Conservation (phyloP, 2,888 invertebrate genomes). For the Apomyelois bistriatella region DNA sequence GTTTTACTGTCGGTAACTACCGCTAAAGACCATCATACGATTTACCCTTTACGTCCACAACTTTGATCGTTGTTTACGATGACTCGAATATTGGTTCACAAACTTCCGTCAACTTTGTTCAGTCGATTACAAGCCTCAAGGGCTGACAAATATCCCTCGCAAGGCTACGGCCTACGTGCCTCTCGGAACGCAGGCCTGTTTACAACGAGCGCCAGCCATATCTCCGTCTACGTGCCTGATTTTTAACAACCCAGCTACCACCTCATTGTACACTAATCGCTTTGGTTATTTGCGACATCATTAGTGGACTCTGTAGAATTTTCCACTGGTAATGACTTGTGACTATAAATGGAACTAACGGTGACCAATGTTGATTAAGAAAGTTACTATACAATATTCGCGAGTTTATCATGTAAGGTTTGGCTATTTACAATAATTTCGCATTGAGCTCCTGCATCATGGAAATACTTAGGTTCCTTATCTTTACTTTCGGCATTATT, state of each 20-base stretch:
- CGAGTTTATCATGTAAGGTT: no score
- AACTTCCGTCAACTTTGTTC: not conserved
- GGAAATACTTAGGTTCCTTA: no score
- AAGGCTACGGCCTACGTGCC: slow-evolving; percentile 44
- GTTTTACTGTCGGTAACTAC: no score
- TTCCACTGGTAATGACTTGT: slow-evolving; percentile 12
- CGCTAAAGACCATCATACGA: no score
- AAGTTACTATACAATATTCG: not conserved
- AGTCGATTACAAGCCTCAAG: slow-evolving; percentile 8
- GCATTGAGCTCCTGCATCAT: no score
- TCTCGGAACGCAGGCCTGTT: slow-evolving; percentile 35
- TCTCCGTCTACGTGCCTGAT: not conserved
- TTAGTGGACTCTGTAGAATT: slow-evolving; percentile 17
- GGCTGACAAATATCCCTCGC: slow-evolving; percentile 26
- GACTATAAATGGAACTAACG: no score
- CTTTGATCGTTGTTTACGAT: not conserved
- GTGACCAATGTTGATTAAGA: not conserved
- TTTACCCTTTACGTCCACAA: not conserved
- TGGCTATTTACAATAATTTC: no score
- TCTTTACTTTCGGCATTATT: no score
- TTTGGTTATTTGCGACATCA: slow-evolving; percentile 26
- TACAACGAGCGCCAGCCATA: slow-evolving; percentile 4
- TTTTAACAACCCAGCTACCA: not conserved
- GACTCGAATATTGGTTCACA: not conserved
- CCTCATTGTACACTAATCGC: slow-evolving; percentile 24